A percentile compares a stretch with the other conserved stretches of the same genome.
Conservation (phyloP, 2,113 vertebrate genomes). For the Pardalotus punctatus region DNA sequence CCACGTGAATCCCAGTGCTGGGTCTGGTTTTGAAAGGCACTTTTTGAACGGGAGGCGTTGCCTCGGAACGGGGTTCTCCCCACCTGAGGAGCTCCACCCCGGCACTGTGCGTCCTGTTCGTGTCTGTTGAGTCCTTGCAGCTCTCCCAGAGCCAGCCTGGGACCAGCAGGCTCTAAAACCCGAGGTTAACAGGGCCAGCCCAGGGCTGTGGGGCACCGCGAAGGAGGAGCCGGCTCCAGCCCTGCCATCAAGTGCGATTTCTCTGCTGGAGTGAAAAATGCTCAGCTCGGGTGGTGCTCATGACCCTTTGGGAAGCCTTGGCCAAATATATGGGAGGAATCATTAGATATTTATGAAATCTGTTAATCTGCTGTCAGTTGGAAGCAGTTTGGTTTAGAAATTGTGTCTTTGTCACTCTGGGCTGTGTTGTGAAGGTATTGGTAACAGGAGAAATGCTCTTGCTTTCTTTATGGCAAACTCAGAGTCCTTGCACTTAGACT, state of each 20-base stretch:
- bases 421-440: not conserved
- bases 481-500: not conserved
- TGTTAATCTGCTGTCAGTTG: not conserved
- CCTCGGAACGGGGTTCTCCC: not conserved
- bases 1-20: not conserved
- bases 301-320: not conserved
- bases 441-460: not conserved
- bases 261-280: not conserved
- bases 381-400: not conserved
- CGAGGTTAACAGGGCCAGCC: not conserved
- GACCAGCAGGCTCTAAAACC: not conserved
- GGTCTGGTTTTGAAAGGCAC: not conserved
- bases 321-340: not conserved
- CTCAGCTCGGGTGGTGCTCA: not conserved
- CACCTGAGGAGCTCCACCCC: not conserved
- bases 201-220: not conserved
- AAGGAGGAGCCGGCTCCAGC: not conserved
- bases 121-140: not conserved
- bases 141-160: not conserved
- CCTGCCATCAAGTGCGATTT: not conserved
- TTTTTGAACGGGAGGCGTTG: not conserved
- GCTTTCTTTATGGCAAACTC: not conserved
- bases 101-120: not conserved
- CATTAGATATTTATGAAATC: not conserved
- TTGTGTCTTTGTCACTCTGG: not conserved